Evolutionary conservation across 2,797 vertebrate species (phyloP), one percentile per base, ranked within the genome.

Genomic region (Crenichthys baileyi): DNA sequence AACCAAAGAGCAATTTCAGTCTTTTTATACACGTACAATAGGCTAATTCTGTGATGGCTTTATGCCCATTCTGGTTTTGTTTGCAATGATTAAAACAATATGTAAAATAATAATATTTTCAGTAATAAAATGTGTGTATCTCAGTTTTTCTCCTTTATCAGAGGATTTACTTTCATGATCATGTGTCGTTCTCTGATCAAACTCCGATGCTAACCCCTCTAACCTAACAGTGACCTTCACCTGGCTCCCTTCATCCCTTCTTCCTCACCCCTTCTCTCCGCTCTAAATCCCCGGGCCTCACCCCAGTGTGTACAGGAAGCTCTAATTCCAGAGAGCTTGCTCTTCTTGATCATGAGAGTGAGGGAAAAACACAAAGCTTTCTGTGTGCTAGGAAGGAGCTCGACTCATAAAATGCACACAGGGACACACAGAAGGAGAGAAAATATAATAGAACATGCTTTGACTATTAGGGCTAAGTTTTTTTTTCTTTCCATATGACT

Each of bases 401-500:
- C 74, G 5, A 85, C 92, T 94, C 90, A 86, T 91, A 93, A 95
- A 93, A 91, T 76, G 46, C 85, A 83, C 85, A 83, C 41, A 68
- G 20, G 9, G 63, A 78, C 85, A 74, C 80, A 70, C 75, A 87
- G 84, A 85, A 80, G 81, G 72, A 84, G 46, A 83, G 75, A 86
- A 89, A 88, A 89, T 83, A 84, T 84, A 94, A 93, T 87, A 91
- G 90, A 93, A 94, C 94, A 93, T 93, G 93, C 93, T 94, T 95
- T 95, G 91, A 94, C 93, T 94, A 93, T 94, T 93, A 94, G 84
- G 84, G 36, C 86, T 81, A 73, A 29, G 76, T 83, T 85, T 83
- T 85, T 92, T 92, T 89, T 90, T 88, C 77, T 93, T 94, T 93
- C 93, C 94, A 92, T 94, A 92, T 89, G 91, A 94, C 92, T 93